These are phyloP conservation scores for Palaemon carinicauda DNA, from an alignment of 1,140 invertebrate species.

Conservation along the genomic window DNA sequence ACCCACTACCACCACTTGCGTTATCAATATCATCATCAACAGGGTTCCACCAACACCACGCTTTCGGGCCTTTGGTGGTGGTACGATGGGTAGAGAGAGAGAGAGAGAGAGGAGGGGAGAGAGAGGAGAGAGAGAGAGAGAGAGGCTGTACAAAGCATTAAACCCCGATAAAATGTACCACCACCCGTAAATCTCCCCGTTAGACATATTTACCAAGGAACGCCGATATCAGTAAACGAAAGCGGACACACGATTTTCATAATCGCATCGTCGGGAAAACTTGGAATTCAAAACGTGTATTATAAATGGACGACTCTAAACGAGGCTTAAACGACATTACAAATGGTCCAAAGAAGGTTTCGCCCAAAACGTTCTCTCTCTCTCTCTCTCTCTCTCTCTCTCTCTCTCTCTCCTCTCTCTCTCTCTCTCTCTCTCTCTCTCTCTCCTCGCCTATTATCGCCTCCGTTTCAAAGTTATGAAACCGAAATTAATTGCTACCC, in stretches of 20 bases:
- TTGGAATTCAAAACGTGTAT: too few species aligned
- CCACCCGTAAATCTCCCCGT: too few species aligned
- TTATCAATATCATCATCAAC: not conserved
- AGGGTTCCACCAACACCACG: not conserved
- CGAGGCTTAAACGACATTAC: too few species aligned
- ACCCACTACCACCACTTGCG: not conserved
- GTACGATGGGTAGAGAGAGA: not conserved
- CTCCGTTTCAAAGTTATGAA: not conserved
- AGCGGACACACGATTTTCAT: too few species aligned
- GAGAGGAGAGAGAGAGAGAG: too few species aligned
- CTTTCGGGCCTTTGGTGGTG: not conserved
- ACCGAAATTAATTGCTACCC: too few species aligned
- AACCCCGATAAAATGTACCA: too few species aligned
- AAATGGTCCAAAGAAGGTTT: too few species aligned
- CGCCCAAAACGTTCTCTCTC: too few species aligned
- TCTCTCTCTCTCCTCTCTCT: not conserved
- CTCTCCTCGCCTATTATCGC: not conserved
- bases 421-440: slow-evolving; percentile 12
- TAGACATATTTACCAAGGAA: not conserved
- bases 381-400: not conserved
- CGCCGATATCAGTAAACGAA: not conserved
- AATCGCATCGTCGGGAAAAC: too few species aligned
- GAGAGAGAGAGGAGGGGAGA: slow-evolving; percentile 33
- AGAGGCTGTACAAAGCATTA: too few species aligned
- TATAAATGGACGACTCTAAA: too few species aligned